Evolutionary conservation across 2,888 invertebrate genomes (phyloP), one percentile per base, ranked within the genome.

Genomic region (Eupeodes latifasciatus): DNA sequence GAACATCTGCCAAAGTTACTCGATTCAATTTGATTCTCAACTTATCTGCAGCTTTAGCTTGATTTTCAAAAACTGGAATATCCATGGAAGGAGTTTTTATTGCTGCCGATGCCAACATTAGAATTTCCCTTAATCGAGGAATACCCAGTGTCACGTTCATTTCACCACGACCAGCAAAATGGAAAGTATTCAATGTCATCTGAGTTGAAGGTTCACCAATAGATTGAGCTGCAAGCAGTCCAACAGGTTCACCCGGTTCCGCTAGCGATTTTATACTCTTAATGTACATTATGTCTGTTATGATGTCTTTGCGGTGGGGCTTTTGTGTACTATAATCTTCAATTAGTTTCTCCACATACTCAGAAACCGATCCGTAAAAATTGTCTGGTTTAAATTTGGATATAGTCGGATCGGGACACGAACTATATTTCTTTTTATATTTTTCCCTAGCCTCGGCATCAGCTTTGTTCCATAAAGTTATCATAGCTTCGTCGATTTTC

Each of bases 91-190:
- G 99, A 0, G 99, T 99, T 93, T 98, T 98, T 12, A 99, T 97
- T 85, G 96, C 97, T n/a, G 96, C 96, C 1, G 98, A 97, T 0
- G 99, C 99, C 91, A 97, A 96, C 99, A 99, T 99, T 0, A 99
- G 94, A 90, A 99, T 98, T 95, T 99, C 99, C 90, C 99, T 94
- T 6, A 99, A 95, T 90, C 99, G 96, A 0, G 99, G 99, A 91
- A 99, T 99, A 95, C 99, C 99, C n/a, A 99, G 95, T 0, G 99
- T 99, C 0, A 99, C 99, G 94, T 99, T 99, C 99, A 99, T 99
- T 94, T 99, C 99, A 95, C 99, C 99, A 94, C 99, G 96, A 92
- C 99, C 99, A 91, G 99, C 99, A 93, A 99, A 99, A 93, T 99
- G 99, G 94, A 99, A 99, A 57, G 99, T 99, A 94, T 99, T 99